Evolutionary conservation across 2,113 vertebrate genomes (phyloP), one percentile per base, ranked within the genome.

Genomic region (Capreolus pygargus): DNA sequence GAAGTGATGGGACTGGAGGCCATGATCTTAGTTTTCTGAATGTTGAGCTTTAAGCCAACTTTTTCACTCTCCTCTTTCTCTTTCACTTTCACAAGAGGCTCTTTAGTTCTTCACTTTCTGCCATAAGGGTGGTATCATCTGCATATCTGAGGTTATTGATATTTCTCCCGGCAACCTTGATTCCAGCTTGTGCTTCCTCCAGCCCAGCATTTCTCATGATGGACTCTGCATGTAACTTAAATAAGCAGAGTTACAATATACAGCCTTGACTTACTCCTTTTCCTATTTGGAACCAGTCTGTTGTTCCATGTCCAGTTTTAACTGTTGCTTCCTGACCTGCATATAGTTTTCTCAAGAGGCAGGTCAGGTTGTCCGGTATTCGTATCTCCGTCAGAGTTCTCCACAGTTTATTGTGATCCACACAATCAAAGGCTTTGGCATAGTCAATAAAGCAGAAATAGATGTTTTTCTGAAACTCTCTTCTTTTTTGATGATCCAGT

Each of bases 221-320:
- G 16, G 4, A 67, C 61, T 67, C 61, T 19, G 16, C 61, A 10
- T n/a, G 19, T 4, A n/a, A 67, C 7, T 67, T 67, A n/a, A 67
- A 67, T 67, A 67, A 67, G 33, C 61, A 67, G 33, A 7, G 16
- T 67, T 8, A 67, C 61, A 67, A 19, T 67, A n/a, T n/a, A 67
- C 7, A n/a, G 33, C 33, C 16, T n/a, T 67, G 1, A 19, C 1
- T 0, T n/a, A n/a, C 0, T 2, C 33, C 61, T 67, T 67, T 67
- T 67, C 61, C 61, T n/a, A 67, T 67, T 67, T 67, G 33, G 33
- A 67, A 67, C 33, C 61, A n/a, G 61, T 67, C 61, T 67, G 16
- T 67, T 67, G 33, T 67, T 67, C 28, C 61, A n/a, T 67, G 61
- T 19, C 16, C 3, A n/a, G 33, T 67, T n/a, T 16, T 67, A n/a